Conservation (phyloP, 2,113 vertebrate genomes). For the Xiphophorus couchianus region DNA sequence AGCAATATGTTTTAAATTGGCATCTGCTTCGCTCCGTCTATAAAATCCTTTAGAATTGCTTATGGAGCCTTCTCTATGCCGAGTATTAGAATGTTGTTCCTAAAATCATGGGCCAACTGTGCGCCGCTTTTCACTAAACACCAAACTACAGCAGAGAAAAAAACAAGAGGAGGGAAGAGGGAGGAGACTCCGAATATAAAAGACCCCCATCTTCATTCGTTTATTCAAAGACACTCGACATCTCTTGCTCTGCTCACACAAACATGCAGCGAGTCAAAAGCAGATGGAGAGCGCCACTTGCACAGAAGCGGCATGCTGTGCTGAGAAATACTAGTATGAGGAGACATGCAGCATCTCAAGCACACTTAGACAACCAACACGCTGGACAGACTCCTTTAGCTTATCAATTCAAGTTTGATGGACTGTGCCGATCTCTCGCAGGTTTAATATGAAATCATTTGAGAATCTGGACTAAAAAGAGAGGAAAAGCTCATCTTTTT, state of each 20-base stretch:
- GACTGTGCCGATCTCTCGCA: conserved; percentile 26
- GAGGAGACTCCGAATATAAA: conserved; percentile 62
- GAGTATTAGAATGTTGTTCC: conserved; percentile 36
- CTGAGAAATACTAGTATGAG: conserved; percentile 69
- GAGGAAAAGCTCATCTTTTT: neutral
- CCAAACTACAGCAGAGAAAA: conserved; percentile 46
- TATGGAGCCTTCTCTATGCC: conserved; percentile 19
- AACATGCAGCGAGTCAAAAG: conserved; percentile 73
- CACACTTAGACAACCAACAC: conserved; percentile 71
- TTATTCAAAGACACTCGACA: conserved; percentile 77
- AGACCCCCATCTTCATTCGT: conserved; percentile 58
- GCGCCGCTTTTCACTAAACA: conserved; percentile 54
- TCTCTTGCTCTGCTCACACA: conserved; percentile 65
- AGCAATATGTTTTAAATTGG: conserved; percentile 3
- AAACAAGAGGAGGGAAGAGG: conserved; percentile 3
- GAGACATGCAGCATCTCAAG: conserved; percentile 77
- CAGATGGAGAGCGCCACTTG: conserved; percentile 76
- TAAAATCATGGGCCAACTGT: conserved; percentile 43
- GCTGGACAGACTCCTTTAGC: conserved; percentile 54
- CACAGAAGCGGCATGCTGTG: conserved; percentile 70
- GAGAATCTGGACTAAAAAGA: neutral
- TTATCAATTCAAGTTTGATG: conserved; percentile 47
- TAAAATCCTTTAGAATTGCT: conserved; percentile 10
- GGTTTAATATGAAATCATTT: conserved; percentile 27
- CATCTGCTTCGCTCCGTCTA: neutral